Base-by-base conservation (phyloP, 2,888 invertebrate genomes). In the Caenorhabditis afra region DNA sequence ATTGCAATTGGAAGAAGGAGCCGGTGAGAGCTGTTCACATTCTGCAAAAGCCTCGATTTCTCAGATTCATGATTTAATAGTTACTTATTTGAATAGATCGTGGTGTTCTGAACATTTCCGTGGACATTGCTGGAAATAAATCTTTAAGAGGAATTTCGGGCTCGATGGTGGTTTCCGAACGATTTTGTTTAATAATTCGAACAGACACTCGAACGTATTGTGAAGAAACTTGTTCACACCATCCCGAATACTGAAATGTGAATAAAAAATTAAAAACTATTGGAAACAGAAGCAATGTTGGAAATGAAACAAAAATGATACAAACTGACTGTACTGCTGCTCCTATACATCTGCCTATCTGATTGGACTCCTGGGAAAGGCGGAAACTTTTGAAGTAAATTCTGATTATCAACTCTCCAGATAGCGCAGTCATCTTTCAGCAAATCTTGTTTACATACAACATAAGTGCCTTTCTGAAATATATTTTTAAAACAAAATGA, bases 181-280 rank as follows among this genome's bases (percentile, higher is more conserved):
- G 78, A 18, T 65, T 70, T 44, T 83, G 83, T 41, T 85, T 83
- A 10, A 83, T 29, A 16, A 80, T 55, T 45, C 74, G 64, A 7
- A 89, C 87, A 7, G 79, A 37, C 1, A 90, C 84, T 7, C 83
- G 81, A 16, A 86, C 67, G 52, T 90, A 90, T 11, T 81, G 81
- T 12, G 80, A 78, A 0, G 87, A 83, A 11, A 87, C 83, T 62
- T 88, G 87, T 50, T 88, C 88, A 57, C 89, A 88, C 90, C 90
- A 90, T 35, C 90, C 90, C 29, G 90, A 86, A 70, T 90, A 90
- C 89, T 90, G n/a, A n/a, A n/a, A n/a, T n/a, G n/a, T n/a, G n/a
- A n/a, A n/a, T n/a, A n/a, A 76, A 41, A 87, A 78, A 22, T 22
- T 22, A 18, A n/a, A n/a, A n/a, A n/a, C n/a, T n/a, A n/a, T n/a